Evolutionary conservation across 2,888 invertebrate genomes (phyloP).

Genomic region (Drosophila maculinotata): DNA sequence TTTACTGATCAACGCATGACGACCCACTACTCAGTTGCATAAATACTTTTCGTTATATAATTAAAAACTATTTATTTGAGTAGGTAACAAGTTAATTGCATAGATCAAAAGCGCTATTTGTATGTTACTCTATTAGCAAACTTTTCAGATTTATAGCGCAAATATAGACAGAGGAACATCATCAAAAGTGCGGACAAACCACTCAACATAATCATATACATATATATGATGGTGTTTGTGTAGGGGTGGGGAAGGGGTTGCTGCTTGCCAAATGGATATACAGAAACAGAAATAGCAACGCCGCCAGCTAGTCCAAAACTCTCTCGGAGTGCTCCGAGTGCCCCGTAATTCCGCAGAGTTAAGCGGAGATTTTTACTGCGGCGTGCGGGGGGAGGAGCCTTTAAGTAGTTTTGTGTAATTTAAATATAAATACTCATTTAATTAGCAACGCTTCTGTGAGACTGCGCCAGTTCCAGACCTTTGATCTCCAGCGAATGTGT

Average conservation of each 20-base stretch:
- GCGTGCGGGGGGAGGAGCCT: background rate
- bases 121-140: slow-evolving; percentile 8
- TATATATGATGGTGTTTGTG: slow-evolving; percentile 37
- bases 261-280: slow-evolving; percentile 13
- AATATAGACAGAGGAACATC: slow-evolving; percentile 16
- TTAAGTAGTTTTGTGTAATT: slow-evolving; percentile 79
- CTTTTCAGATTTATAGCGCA: slow-evolving; percentile 25
- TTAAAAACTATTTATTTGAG: slow-evolving; percentile 15
- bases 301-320: slow-evolving; percentile 27
- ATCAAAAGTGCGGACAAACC: slow-evolving; percentile 10
- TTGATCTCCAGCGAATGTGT: slow-evolving; percentile 77
- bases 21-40: background rate
- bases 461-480: slow-evolving; percentile 59
- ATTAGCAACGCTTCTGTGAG: slow-evolving; percentile 71
- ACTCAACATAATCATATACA: background rate
- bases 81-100: slow-evolving; percentile 17
- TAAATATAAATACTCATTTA: slow-evolving; percentile 81
- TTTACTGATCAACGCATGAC: slow-evolving; percentile 16
- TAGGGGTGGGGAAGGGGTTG: slow-evolving; percentile 30
- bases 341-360: background rate
- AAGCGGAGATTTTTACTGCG: background rate
- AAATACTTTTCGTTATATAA: slow-evolving; percentile 10
- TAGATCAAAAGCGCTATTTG: slow-evolving; percentile 43
- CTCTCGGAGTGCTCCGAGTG: background rate
- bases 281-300: slow-evolving; percentile 10